A percentile compares a stretch with the other conserved stretches of the same genome.
Evolutionary conservation across 2,113 vertebrate genomes (phyloP).

Genomic region (Todiramphus chloris): DNA sequence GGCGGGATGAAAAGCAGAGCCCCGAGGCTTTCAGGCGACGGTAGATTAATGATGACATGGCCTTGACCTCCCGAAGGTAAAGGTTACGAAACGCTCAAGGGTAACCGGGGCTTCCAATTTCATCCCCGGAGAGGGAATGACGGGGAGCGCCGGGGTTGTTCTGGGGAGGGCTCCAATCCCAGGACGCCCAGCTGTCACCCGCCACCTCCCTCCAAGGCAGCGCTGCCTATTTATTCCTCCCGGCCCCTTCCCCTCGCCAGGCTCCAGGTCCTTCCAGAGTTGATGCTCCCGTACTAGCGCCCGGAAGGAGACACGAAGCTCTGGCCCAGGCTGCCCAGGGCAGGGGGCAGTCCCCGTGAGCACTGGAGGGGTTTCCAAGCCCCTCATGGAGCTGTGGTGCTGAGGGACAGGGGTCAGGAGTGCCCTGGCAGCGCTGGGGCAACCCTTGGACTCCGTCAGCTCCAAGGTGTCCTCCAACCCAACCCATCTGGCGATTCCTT

Average conservation of each 20-base stretch:
- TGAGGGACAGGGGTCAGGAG: no score
- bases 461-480: no score
- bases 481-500: neutral
- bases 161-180: constrained; percentile 46
- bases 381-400: no score
- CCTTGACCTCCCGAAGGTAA: constrained; percentile 72
- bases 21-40: constrained; percentile 45
- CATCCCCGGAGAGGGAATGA: constrained; percentile 49
- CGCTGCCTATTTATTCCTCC: constrained; percentile 9
- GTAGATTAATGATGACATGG: constrained; percentile 68
- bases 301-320: neutral
- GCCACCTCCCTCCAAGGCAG: constrained; percentile 22
- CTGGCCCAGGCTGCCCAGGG: no score
- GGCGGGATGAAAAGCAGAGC: constrained; percentile 65
- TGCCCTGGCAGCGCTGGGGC: neutral
- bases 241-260: neutral
- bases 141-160: constrained; percentile 58
- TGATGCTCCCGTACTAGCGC: neutral
- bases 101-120: constrained; percentile 63
- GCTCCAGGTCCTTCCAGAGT: neutral
- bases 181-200: constrained; percentile 55
- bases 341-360: no score
- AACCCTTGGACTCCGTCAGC: no score
- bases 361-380: no score
- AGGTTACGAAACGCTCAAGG: constrained; percentile 65